Evolutionary conservation across 1,140 invertebrate species (phyloP).

Genomic region (Stegodyphus dumicola): DNA sequence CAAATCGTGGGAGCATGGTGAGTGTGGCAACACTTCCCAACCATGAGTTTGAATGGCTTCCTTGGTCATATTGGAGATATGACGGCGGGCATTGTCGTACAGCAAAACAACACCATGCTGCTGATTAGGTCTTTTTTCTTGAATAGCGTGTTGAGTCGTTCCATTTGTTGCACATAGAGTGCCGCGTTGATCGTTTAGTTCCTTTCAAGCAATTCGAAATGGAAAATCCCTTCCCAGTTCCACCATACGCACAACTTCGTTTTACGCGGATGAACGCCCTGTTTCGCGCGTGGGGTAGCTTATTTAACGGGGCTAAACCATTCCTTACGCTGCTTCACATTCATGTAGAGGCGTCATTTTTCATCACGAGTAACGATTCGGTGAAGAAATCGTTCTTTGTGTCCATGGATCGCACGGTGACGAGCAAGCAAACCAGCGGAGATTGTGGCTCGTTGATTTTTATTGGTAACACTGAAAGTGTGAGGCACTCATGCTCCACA

Average conservation of each 20-base stretch:
- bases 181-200: too few species aligned
- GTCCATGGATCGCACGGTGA: slow-evolving; percentile 2
- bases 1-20: slow-evolving; percentile 68
- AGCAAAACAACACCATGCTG: slow-evolving; percentile 14
- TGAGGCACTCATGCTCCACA: slow-evolving; percentile 14
- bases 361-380: slow-evolving; percentile 47
- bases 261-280: slow-evolving; percentile 33
- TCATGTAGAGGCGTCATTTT: slow-evolving; percentile 42
- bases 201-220: slow-evolving; percentile 41
- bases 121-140: slow-evolving; percentile 26
- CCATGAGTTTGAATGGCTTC: slow-evolving; percentile 66
- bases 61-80: slow-evolving; percentile 61
- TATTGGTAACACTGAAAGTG: slow-evolving; percentile 13
- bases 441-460: slow-evolving; percentile 10
- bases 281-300: slow-evolving; percentile 12
- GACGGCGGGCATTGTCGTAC: slow-evolving; percentile 65
- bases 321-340: slow-evolving; percentile 22
- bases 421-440: slow-evolving; percentile 25
- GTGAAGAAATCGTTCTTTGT: slow-evolving; percentile 31
- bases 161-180: slow-evolving; percentile 45
- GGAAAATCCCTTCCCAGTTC: slow-evolving; percentile 39
- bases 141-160: slow-evolving; percentile 18
- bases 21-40: slow-evolving; percentile 70
- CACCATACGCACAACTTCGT: slow-evolving; percentile 55
- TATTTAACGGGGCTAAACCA: too few species aligned